These are phyloP conservation scores for Illadopsis cleaveri DNA, from an alignment of 2,113 vertebrate genomes.

Conservation along the genomic window DNA sequence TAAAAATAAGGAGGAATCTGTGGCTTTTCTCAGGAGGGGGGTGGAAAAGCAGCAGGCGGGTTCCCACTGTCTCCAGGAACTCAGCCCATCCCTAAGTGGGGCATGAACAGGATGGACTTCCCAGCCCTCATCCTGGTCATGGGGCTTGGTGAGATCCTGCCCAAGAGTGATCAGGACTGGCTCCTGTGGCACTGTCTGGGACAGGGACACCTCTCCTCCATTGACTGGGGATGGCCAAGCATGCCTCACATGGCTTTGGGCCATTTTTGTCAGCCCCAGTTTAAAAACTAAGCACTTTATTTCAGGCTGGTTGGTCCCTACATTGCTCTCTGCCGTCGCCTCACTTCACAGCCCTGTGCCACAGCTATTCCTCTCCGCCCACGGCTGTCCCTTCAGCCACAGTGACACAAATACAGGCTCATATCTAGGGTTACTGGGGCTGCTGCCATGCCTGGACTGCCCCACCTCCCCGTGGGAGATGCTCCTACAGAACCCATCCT, in stretches of 20 bases:
- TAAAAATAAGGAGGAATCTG: conserved; percentile 27
- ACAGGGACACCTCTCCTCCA: background rate
- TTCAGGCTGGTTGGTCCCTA: background rate
- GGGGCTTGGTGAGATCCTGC: background rate
- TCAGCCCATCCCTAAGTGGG: fast-evolving
- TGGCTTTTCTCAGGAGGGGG: background rate
- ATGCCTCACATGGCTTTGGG: background rate
- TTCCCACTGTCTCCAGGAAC: background rate
- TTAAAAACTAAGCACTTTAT: background rate
- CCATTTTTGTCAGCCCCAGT: background rate
- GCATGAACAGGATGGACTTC: background rate
- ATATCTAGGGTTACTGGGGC: background rate
- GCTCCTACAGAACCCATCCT: background rate
- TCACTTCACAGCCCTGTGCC: background rate
- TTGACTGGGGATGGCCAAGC: fast-evolving
- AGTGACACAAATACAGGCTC: background rate
- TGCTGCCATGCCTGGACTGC: background rate
- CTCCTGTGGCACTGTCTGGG: background rate
- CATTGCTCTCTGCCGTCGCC: background rate
- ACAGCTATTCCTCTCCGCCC: fast-evolving
- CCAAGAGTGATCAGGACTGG: background rate
- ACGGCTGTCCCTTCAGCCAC: background rate
- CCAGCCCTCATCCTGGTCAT: background rate
- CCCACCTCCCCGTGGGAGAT: background rate
- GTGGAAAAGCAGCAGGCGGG: background rate